Conservation (phyloP, 2,888 invertebrate genomes). For the Drosophila antonietae region DNA sequence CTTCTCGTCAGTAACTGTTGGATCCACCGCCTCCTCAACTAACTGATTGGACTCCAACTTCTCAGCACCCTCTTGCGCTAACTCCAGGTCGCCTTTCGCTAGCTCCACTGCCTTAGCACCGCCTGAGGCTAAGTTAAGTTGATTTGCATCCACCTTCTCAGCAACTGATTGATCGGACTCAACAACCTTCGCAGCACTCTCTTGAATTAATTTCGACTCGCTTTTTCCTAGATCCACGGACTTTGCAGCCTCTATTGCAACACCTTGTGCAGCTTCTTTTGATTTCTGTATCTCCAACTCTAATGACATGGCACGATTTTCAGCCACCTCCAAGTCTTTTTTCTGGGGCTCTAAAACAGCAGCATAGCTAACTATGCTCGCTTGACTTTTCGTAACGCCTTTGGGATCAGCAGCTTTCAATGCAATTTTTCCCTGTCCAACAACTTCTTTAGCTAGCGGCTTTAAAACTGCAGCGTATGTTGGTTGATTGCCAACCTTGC, state of each 20-base stretch:
- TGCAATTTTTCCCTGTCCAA: neutral
- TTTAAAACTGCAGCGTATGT: neutral
- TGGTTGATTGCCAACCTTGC: no score
- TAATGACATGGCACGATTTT: no score
- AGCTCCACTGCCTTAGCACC: no score
- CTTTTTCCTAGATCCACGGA: neutral
- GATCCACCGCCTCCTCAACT: neutral
- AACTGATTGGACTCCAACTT: neutral
- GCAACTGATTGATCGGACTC: neutral
- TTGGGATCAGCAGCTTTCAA: no score
- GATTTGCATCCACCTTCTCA: neutral
- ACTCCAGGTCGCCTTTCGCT: no score
- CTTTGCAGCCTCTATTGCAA: neutral
- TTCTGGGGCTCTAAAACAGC: no score
- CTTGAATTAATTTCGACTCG: neutral
- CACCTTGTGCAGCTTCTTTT: neutral
- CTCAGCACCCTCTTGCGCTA: no score
- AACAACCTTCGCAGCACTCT: no score
- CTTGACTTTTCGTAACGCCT: neutral
- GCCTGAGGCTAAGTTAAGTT: rapidly evolving
- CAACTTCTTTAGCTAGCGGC: neutral
- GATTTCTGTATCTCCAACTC: neutral
- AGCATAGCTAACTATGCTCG: neutral
- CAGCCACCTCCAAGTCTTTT: neutral
- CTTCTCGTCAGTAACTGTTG: neutral